Evolutionary conservation across 2,888 invertebrate genomes (phyloP).

Genomic region (Noctua janthe): DNA sequence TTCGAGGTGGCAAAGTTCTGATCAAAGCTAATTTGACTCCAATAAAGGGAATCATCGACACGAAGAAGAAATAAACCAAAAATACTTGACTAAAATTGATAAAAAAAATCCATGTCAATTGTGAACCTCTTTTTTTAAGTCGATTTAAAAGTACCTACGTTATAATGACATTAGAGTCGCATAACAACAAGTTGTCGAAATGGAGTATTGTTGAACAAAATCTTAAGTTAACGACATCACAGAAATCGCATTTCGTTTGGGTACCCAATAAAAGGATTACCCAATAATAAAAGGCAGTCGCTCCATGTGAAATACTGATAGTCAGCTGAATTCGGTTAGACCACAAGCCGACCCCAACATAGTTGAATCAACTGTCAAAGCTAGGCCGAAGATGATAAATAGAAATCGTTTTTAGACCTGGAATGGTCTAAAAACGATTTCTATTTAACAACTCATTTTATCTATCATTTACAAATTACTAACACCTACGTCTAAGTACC

Average conservation of each 20-base stretch:
- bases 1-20: neutral
- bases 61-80: neutral
- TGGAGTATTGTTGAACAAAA: neutral
- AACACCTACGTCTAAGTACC: neutral
- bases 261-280: too few relatives aligned
- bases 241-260: neutral
- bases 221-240: neutral
- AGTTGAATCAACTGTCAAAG: neutral
- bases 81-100: neutral
- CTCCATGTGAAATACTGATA: neutral
- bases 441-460: neutral
- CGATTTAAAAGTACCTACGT: too few relatives aligned
- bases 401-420: neutral
- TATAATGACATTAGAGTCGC: too few relatives aligned
- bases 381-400: neutral
- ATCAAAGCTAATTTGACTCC: neutral
- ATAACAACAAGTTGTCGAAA: too few relatives aligned
- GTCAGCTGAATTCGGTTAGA: neutral
- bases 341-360: neutral
- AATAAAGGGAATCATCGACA: neutral
- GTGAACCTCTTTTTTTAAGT: neutral
- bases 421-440: too few relatives aligned
- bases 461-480: slow-evolving; percentile 10
- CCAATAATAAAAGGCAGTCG: neutral
- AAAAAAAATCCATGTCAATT: neutral